Percentiles rank a stretch among this genome's conserved stretches.
Evolutionary conservation across 2,113 vertebrate genomes (phyloP).

Genomic region (Zosterops pallidus): DNA sequence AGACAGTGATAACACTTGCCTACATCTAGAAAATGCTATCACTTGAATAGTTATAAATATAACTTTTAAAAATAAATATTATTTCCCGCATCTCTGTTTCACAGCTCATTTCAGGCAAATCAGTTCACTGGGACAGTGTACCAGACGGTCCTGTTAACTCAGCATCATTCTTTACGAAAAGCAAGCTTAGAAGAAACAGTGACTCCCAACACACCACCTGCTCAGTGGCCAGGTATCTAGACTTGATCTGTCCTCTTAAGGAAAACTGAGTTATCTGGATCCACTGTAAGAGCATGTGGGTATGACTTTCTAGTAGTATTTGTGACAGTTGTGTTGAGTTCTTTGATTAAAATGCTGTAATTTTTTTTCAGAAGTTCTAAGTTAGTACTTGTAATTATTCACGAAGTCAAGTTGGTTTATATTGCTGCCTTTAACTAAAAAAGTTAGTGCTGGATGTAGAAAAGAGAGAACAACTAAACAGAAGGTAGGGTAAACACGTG

Average conservation of each 20-base stretch:
- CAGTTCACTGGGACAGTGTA: constrained; percentile 94
- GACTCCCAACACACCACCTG: constrained; percentile 90
- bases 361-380: neutral
- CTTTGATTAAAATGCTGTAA: neutral
- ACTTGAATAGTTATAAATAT: neutral
- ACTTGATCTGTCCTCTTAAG: neutral
- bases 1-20: neutral
- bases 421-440: neutral
- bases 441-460: neutral
- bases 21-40: neutral
- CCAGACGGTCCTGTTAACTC: constrained; percentile 88
- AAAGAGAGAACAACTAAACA: neutral
- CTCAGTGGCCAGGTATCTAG: constrained; percentile 93
- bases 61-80: neutral
- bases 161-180: constrained; percentile 78
- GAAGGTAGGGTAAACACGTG: neutral
- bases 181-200: constrained; percentile 87
- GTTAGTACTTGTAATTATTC: neutral
- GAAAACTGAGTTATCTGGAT: neutral
- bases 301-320: neutral
- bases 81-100: neutral
- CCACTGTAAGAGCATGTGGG: neutral
- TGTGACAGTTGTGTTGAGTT: neutral
- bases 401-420: neutral
- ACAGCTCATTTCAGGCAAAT: constrained; percentile 87